Evolutionary conservation across 2,113 vertebrate species (phyloP), one percentile per base, ranked within the genome.

Genomic region (Pseudopipra pipra): DNA sequence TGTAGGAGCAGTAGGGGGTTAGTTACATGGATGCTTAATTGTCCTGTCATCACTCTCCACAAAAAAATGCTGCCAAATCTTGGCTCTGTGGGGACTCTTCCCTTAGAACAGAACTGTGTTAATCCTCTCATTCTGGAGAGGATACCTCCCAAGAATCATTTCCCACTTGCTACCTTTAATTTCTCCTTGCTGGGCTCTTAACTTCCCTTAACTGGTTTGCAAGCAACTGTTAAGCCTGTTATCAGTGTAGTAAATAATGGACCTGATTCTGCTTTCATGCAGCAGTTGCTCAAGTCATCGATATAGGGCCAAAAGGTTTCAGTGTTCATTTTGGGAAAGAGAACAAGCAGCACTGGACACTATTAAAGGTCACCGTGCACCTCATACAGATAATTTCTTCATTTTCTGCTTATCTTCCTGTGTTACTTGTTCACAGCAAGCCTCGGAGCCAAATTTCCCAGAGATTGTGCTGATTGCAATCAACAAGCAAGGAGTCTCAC

Each of bases 401-500:
- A 13, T 75, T 75, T 78, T 49, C 54, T 85, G 35, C 47, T 89
- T 80, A 55, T 49, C 20, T 82, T 65, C 18, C 30, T 74, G 33
- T 92, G 39, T 78, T 88, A 68, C 41, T 87, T 5, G 1, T 90
- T 93, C 63, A 37, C 73, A 99, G 99, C 99, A 99, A 99, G 99
- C 98, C 28, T 99, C 99, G 0, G 98, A 99, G 30, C 98, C 98
- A 27, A 98, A 82, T 52, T 99, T 99, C 77, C 99, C 99, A 12
- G 99, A 99, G 55, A 99, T 99, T 77, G 95, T 99, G 80, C 97
- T 98, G 87, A 98, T 99, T 47, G 99, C 99, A 89, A 98, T 99
- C 98, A 99, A 99, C 98, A 99, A 98, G 72, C 98, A 98, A 22
- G 99, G 99, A 46, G 96, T 99, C 49, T 98, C 98, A 6, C 93